Evolutionary conservation across 2,113 vertebrate genomes (phyloP).

Genomic region (Falco punctatus): DNA sequence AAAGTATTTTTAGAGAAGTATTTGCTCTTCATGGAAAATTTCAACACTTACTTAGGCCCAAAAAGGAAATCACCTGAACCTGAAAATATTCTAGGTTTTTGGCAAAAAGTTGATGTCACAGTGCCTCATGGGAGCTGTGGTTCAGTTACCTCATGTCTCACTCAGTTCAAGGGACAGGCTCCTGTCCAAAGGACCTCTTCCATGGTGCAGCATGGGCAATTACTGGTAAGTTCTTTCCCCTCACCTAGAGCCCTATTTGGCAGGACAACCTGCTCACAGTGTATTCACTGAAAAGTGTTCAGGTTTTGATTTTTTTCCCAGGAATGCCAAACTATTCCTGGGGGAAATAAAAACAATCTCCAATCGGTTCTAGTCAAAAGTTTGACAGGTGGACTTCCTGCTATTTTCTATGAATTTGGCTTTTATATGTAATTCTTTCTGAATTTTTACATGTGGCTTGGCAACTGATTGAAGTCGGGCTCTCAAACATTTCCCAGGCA

Average conservation of each 20-base stretch:
- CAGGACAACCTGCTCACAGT: background rate
- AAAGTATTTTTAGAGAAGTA: background rate
- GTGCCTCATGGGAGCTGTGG: background rate
- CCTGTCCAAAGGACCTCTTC: background rate
- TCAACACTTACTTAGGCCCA: background rate
- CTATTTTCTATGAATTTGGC: background rate
- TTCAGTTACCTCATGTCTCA: background rate
- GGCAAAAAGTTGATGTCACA: background rate
- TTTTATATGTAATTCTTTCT: background rate
- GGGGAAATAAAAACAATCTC: background rate
- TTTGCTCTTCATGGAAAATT: background rate
- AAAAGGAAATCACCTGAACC: background rate
- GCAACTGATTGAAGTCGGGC: background rate
- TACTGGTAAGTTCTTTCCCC: background rate
- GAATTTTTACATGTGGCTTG: conserved; percentile 5
- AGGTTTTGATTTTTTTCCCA: background rate
- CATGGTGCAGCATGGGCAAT: background rate
- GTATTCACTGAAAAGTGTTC: background rate
- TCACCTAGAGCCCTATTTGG: background rate
- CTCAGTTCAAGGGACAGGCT: background rate
- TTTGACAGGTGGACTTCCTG: background rate
- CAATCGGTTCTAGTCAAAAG: background rate
- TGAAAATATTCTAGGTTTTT: background rate
- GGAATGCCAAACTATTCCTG: background rate
- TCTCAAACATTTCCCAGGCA: background rate